A percentile compares a stretch with the other conserved stretches of the same genome.
Conservation (phyloP, 2,888 invertebrate species). For the Stenolophus ochropezus region DNA sequence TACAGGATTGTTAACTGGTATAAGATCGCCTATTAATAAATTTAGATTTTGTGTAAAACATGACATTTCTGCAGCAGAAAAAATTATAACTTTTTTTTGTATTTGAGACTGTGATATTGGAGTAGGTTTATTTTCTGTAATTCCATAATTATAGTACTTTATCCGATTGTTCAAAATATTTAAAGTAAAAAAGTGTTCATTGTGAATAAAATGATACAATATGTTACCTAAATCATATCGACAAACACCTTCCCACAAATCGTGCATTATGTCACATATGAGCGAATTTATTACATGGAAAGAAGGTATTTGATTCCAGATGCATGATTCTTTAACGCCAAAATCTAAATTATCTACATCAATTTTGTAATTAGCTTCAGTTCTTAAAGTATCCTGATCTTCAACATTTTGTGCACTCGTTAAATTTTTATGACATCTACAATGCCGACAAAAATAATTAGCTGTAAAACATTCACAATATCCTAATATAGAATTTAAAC, state of each 20-base stretch:
- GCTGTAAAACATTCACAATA: slow-evolving; percentile 64
- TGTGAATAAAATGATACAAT: neutral
- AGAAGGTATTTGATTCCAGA: neutral
- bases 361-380: neutral
- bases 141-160: neutral
- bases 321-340: neutral
- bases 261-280: slow-evolving; percentile 6
- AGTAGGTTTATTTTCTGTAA: slow-evolving; percentile 13
- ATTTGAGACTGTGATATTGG: neutral
- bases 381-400: neutral
- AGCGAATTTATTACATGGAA: neutral
- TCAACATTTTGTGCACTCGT: neutral
- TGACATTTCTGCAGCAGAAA: no score
- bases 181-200: neutral
- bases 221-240: slow-evolving; percentile 20
- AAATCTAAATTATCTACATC: neutral
- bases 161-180: neutral
- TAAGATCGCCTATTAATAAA: no score
- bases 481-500: slow-evolving; percentile 63
- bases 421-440: slow-evolving; percentile 33
- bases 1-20: no score
- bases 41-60: no score
- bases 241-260: slow-evolving; percentile 12
- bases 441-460: slow-evolving; percentile 63
- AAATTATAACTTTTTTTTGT: no score